These are phyloP conservation scores for Semnopithecus entellus DNA, from an alignment of 2,113 vertebrate genomes.

Conservation along the genomic window DNA sequence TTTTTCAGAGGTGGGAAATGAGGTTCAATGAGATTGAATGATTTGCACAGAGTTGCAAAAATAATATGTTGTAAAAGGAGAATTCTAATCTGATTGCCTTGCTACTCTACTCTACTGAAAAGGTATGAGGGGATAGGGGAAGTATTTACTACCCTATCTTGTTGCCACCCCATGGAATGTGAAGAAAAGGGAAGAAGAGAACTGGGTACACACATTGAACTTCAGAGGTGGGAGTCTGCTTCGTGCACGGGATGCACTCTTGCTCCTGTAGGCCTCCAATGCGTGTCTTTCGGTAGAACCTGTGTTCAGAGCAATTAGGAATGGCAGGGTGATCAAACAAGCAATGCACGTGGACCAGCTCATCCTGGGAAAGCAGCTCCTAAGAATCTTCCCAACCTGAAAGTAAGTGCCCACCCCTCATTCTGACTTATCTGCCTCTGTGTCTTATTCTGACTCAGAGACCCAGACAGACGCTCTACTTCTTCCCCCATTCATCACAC, in stretches of 20 bases:
- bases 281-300: constrained; percentile 88
- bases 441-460: not conserved
- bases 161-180: not conserved
- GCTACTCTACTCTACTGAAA: not conserved
- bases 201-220: constrained; percentile 83
- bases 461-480: not conserved
- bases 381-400: not conserved
- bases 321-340: constrained; percentile 21
- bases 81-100: not conserved
- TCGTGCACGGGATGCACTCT: constrained; percentile 89
- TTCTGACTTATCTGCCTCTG: not conserved
- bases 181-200: not conserved
- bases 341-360: not conserved
- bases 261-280: constrained; percentile 88
- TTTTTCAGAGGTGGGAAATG: constrained; percentile 11
- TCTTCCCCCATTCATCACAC: not conserved
- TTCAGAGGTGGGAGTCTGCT: constrained; percentile 81
- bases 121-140: not conserved
- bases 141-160: not conserved
- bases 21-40: not conserved
- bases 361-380: not conserved
- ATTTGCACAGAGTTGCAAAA: not conserved
- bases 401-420: not conserved
- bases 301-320: constrained; percentile 71
- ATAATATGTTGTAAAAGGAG: not conserved